phyloP scores from a whole-genome alignment of 2,113 vertebrate species.

The Dendropsophus ebraccatus region DNA sequence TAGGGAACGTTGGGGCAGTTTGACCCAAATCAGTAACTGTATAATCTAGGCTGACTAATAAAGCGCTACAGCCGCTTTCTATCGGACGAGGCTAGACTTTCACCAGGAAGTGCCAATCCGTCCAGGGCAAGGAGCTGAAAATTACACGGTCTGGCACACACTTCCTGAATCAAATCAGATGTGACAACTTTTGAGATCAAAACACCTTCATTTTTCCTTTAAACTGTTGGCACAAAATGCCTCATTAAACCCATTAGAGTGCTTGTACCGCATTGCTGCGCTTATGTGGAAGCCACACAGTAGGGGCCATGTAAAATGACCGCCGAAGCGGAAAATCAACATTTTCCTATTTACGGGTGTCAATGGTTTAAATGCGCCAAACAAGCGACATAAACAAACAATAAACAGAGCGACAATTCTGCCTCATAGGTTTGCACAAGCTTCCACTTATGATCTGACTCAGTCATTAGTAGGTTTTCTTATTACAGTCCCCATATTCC shows the following conservation, averaged over 20 bases:
- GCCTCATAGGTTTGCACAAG: not conserved
- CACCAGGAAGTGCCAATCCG: slow-evolving; percentile 30
- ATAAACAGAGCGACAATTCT: not conserved
- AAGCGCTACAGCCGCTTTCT: slow-evolving; percentile 8
- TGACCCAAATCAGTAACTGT: slow-evolving; percentile 40
- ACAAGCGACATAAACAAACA: not conserved
- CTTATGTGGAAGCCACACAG: slow-evolving; percentile 6
- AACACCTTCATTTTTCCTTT: slow-evolving; percentile 39
- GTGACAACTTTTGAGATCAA: slow-evolving; percentile 33
- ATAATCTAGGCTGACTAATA: slow-evolving; percentile 4
- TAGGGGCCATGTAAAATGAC: slow-evolving; percentile 5
- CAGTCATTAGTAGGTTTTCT: not conserved
- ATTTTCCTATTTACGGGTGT: not conserved
- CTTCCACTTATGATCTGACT: not conserved
- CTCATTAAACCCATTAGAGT: slow-evolving; percentile 48
- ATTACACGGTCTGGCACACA: slow-evolving; percentile 56
- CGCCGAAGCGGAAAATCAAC: slow-evolving; percentile 8
- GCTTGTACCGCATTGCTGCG: not conserved
- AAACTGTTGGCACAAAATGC: slow-evolving; percentile 33
- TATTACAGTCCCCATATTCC: not conserved
- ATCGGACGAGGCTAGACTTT: slow-evolving; percentile 16
- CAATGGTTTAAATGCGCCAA: not conserved
- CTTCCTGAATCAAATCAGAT: slow-evolving; percentile 37
- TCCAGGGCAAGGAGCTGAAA: slow-evolving; percentile 16
- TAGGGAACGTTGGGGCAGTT: slow-evolving; percentile 15